phyloP scores from a whole-genome alignment of 1,140 invertebrate genomes.

The Bombyx mori region ASM3026992v2 NC_085110.1:17212501-17213000 shows the following conservation, averaged over 20 bases:
- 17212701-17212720: conserved; percentile 48
- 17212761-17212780: conserved; percentile 15
- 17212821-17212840: conserved; percentile 12
- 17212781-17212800: conserved; percentile 12
- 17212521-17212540: too few relatives aligned
- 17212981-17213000: conserved; percentile 43
- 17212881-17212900: conserved; percentile 12
- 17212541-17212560: too few relatives aligned
- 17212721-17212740: conserved; percentile 42
- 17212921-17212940: conserved; percentile 48
- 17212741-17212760: conserved; percentile 21
- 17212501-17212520: too few relatives aligned
- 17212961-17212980: conserved; percentile 64
- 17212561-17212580: too few relatives aligned
- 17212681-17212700: conserved; percentile 40
- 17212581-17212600: conserved; percentile 1
- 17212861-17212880: conserved; percentile 14
- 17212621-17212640: conserved; percentile 29
- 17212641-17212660: conserved; percentile 53
- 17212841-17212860: conserved; percentile 12
- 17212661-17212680: conserved; percentile 43
- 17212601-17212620: conserved; percentile 18
- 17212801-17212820: conserved; percentile 10
- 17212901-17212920: conserved; percentile 22
- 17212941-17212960: conserved; percentile 68